Evolutionary conservation across 2,797 vertebrate species (phyloP).

Genomic region (Caiman crocodilus): DNA sequence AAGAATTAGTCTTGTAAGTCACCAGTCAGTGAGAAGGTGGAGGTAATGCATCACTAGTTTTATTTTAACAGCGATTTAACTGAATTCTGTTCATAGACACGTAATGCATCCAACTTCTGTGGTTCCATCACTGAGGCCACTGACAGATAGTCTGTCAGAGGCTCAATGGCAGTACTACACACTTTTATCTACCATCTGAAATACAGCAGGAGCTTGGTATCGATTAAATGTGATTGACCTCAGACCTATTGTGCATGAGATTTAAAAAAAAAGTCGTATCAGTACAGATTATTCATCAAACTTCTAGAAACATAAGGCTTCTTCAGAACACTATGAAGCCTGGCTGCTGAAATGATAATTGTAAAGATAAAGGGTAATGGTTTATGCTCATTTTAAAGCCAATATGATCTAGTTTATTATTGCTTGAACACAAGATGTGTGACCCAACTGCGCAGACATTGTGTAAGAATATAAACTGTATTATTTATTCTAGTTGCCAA

Average conservation of each 20-base stretch:
- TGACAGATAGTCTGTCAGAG: no score
- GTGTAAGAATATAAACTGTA: not conserved
- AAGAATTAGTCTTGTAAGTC: no score
- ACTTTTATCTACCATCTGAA: not conserved
- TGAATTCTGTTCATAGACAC: not conserved
- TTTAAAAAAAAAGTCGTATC: rapidly evolving
- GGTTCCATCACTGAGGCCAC: rapidly evolving
- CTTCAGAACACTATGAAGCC: not conserved
- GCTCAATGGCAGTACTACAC: no score
- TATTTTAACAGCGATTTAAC: not conserved
- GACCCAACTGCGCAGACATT: not conserved
- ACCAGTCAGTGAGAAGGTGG: no score
- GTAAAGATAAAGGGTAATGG: not conserved
- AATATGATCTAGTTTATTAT: not conserved
- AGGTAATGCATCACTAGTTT: not conserved
- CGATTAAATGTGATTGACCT: not conserved
- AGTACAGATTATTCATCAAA: not conserved
- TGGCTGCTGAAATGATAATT: not conserved
- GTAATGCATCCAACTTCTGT: rapidly evolving
- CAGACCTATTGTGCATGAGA: not conserved
- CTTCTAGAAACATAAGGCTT: not conserved
- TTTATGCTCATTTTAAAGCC: not conserved
- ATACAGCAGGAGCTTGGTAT: not conserved
- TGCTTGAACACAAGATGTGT: not conserved
- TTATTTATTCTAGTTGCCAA: constrained; percentile 89